phyloP scores from a whole-genome alignment of 2,113 vertebrate genomes.

The Rhea pennata region DNA sequence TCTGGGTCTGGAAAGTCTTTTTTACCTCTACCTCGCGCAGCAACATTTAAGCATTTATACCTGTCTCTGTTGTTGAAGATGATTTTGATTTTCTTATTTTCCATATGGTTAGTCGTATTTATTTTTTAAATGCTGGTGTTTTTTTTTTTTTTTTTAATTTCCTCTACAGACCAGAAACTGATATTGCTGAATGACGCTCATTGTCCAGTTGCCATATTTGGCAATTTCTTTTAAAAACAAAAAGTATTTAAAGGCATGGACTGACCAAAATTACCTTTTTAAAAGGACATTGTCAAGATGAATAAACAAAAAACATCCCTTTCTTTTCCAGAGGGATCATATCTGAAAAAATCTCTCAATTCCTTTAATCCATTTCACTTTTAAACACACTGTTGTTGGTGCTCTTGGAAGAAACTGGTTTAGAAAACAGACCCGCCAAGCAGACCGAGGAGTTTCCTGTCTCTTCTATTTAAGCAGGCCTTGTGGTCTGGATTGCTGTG shows the following conservation, averaged over 20 bases:
- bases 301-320: neutral
- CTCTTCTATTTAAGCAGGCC: neutral
- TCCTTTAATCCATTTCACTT: neutral
- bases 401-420: neutral
- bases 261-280: constrained; percentile 21
- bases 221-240: constrained; percentile 61
- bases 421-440: neutral
- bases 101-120: constrained; percentile 39
- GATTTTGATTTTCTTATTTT: constrained; percentile 13
- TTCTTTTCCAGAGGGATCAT: neutral
- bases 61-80: constrained; percentile 12
- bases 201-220: constrained; percentile 46
- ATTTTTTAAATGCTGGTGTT: constrained; percentile 35
- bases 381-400: neutral
- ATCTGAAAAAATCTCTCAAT: neutral
- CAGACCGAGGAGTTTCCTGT: neutral
- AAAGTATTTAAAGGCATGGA: constrained; percentile 28
- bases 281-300: neutral
- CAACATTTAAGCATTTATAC: constrained; percentile 50
- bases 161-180: constrained; percentile 12
- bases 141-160: constrained; percentile 66
- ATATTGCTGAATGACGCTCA: constrained; percentile 8
- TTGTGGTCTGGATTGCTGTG: neutral
- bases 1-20: constrained; percentile 32
- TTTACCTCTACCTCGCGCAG: constrained; percentile 57